Conservation (phyloP, 2,113 vertebrate species). For the Kryptolebias marmoratus region DNA sequence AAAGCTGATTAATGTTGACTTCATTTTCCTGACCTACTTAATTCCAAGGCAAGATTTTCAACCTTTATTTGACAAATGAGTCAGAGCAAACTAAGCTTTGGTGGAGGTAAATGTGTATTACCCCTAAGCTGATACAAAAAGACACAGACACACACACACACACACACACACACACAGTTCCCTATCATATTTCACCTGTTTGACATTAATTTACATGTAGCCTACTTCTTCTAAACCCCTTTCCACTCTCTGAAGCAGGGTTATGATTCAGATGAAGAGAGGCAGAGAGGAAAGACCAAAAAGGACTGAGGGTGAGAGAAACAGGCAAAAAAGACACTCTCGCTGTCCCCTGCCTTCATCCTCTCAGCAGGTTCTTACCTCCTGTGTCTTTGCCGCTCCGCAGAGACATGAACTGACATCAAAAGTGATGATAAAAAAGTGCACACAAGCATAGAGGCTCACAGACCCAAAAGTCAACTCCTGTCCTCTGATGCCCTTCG, state of each 20-base stretch:
- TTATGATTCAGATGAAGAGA: conserved; percentile 43
- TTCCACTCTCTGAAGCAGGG: not conserved
- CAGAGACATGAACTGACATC: conserved; percentile 65
- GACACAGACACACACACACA: not conserved
- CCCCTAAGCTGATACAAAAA: not conserved
- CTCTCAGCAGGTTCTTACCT: conserved; percentile 55
- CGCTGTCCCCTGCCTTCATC: conserved; percentile 52
- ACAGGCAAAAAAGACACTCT: conserved; percentile 38
- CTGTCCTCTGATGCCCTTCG: conserved; percentile 33
- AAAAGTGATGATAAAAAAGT: conserved; percentile 54
- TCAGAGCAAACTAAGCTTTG: conserved; percentile 25
- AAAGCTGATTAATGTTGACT: conserved; percentile 49
- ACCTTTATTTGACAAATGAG: conserved; percentile 43
- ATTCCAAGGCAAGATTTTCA: conserved; percentile 35
- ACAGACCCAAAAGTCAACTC: conserved; percentile 42
- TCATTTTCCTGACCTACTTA: conserved; percentile 58
- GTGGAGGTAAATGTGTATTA: conserved; percentile 15
- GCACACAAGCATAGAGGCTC: conserved; percentile 14
- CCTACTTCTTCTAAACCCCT: conserved; percentile 17
- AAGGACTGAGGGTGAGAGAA: conserved; percentile 22
- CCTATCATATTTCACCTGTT: conserved; percentile 35
- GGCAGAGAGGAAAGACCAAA: conserved; percentile 1
- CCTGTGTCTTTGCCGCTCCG: conserved; percentile 52
- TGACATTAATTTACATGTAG: conserved; percentile 40
- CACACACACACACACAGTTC: not conserved